Evolutionary conservation across 2,113 vertebrate species (phyloP).

Genomic region (Ariopsis seemanni): DNA sequence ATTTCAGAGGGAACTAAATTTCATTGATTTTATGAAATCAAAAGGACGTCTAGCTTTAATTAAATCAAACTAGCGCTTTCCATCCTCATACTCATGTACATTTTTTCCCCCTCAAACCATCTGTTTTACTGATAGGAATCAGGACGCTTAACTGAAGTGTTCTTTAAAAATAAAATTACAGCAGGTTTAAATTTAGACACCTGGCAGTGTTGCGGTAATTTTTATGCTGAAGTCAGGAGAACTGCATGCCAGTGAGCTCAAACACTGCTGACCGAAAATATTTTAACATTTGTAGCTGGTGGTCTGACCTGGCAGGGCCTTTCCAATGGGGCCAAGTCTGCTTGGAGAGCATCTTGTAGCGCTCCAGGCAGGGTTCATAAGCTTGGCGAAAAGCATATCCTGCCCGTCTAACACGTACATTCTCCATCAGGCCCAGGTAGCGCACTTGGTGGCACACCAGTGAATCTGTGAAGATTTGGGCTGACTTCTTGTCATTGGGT

Average conservation of each 20-base stretch:
- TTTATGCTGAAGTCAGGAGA: neutral
- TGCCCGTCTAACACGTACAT: constrained; percentile 89
- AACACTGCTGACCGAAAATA: neutral
- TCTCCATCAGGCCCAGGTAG: constrained; percentile 95
- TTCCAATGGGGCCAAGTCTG: constrained; percentile 97
- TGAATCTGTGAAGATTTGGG: constrained; percentile 86
- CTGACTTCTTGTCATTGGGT: constrained; percentile 94
- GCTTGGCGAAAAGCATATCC: constrained; percentile 94
- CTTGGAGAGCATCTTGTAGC: constrained; percentile 98
- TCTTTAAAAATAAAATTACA: neutral
- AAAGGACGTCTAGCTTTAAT: neutral
- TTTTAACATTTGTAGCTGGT: neutral
- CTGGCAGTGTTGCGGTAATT: neutral
- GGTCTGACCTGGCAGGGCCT: constrained; percentile 85
- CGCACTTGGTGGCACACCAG: constrained; percentile 90
- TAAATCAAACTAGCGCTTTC: neutral
- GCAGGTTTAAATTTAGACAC: neutral
- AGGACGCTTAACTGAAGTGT: neutral
- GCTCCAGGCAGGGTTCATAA: constrained; percentile 91
- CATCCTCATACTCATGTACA: neutral
- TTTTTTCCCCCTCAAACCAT: neutral
- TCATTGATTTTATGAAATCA: too few relatives aligned
- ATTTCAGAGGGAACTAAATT: too few relatives aligned
- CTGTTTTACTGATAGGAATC: neutral
- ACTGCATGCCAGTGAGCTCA: neutral